A percentile compares a stretch with the other conserved stretches of the same genome.
These are phyloP conservation scores for Tadarida brasiliensis DNA, from an alignment of 2,797 vertebrate species.

Conservation along the genomic window DNA sequence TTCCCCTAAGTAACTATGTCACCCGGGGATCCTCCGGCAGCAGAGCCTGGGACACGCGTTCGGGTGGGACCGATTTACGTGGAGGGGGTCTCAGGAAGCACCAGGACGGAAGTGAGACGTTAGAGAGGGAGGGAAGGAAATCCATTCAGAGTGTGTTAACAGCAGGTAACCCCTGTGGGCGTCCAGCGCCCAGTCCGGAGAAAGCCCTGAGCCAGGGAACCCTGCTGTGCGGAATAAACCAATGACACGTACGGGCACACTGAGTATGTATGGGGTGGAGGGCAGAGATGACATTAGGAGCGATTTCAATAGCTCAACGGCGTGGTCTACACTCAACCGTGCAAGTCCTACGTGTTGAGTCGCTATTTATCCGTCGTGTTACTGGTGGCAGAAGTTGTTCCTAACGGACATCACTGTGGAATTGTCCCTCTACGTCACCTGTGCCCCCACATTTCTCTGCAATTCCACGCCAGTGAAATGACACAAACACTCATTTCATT, in stretches of 20 bases:
- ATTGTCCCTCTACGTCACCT: not conserved
- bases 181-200: not conserved
- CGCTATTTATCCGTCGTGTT: not conserved
- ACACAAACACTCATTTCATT: accelerated
- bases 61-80: too few relatives aligned
- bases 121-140: not conserved
- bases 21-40: not conserved
- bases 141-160: not conserved
- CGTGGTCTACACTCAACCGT: not conserved
- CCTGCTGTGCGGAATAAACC: not conserved
- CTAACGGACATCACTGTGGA: not conserved
- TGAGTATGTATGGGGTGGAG: accelerated
- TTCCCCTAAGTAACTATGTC: not conserved
- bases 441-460: not conserved
- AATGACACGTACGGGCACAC: accelerated
- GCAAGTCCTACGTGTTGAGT: not conserved
- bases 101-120: not conserved
- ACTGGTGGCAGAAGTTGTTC: not conserved
- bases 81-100: not conserved
- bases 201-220: not conserved
- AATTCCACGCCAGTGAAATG: constrained; percentile 47
- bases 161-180: not conserved
- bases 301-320: not conserved
- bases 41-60: not conserved
- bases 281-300: accelerated